Percentiles rank a stretch among this genome's conserved stretches.
These are phyloP conservation scores for Mycalesis mineus DNA, from an alignment of 2,888 invertebrate species.

Conservation along the genomic window DNA sequence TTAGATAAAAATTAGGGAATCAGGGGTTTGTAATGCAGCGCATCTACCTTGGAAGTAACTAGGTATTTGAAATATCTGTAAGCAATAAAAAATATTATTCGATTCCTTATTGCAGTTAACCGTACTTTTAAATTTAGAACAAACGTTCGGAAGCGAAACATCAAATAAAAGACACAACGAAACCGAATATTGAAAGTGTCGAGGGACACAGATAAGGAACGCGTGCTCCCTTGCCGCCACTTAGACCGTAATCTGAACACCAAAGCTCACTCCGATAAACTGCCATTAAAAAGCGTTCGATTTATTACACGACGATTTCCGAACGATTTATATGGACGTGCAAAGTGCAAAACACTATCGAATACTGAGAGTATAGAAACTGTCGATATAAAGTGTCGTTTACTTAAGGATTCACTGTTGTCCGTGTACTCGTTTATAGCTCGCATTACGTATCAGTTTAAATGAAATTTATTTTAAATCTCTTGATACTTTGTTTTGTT, in stretches of 20 bases:
- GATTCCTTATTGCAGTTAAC: too few relatives aligned
- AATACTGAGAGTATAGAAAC: constrained; percentile 24
- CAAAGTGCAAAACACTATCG: constrained; percentile 34
- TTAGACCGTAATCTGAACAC: constrained; percentile 76
- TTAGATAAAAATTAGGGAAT: too few relatives aligned
- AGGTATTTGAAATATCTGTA: too few relatives aligned
- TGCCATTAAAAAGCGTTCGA: constrained; percentile 78
- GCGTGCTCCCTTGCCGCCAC: constrained; percentile 73
- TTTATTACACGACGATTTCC: constrained; percentile 76
- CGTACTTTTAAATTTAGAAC: not conserved
- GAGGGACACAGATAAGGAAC: constrained; percentile 71
- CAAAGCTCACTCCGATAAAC: constrained; percentile 76
- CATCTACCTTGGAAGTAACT: too few relatives aligned
- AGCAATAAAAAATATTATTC: too few relatives aligned
- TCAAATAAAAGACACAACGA: constrained; percentile 56
- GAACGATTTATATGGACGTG: constrained; percentile 47
- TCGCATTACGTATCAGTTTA: constrained; percentile 12
- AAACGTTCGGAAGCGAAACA: constrained; percentile 32
- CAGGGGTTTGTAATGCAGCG: too few relatives aligned
- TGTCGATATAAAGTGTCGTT: constrained; percentile 26
- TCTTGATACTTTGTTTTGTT: not conserved
- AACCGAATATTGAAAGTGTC: constrained; percentile 78
- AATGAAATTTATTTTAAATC: constrained; percentile 2
- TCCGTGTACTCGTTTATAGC: constrained; percentile 13
- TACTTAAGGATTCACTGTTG: constrained; percentile 25